Evolutionary conservation across 2,888 invertebrate species (phyloP).

Genomic region (Drosophila greeni): DNA sequence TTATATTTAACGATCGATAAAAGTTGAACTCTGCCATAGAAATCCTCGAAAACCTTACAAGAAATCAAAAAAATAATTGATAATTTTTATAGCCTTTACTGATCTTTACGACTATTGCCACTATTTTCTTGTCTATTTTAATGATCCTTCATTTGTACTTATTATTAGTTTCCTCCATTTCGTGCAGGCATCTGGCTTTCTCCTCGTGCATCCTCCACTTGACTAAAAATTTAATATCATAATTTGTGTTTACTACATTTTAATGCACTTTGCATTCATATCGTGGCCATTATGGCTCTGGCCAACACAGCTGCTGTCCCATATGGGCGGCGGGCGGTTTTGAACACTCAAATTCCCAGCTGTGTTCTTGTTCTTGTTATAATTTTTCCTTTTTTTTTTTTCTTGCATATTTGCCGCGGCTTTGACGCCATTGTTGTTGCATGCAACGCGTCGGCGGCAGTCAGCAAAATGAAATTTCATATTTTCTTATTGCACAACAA

Average conservation of each 20-base stretch:
- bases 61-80: constrained; percentile 6
- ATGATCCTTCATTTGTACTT: constrained; percentile 23
- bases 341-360: constrained; percentile 40
- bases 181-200: constrained; percentile 51
- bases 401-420: constrained; percentile 50
- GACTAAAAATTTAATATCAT: constrained; percentile 66
- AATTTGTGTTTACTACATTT: constrained; percentile 60
- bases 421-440: constrained; percentile 72
- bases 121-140: constrained; percentile 16
- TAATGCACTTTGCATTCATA: constrained; percentile 62
- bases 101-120: constrained; percentile 13
- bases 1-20: constrained; percentile 32
- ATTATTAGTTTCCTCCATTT: constrained; percentile 49
- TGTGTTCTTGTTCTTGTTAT: constrained; percentile 38
- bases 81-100: constrained; percentile 11
- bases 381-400: constrained; percentile 1
- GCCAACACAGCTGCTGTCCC: constrained; percentile 56
- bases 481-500: constrained; percentile 60
- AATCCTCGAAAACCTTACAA: not conserved
- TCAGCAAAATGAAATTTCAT: constrained; percentile 68
- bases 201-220: constrained; percentile 41
- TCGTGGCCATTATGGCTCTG: constrained; percentile 47
- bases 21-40: not conserved
- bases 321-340: constrained; percentile 45
- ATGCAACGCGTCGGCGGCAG: constrained; percentile 41